Base-by-base conservation (phyloP, 2,797 vertebrate species). In the Poeciliopsis presidionis region DNA sequence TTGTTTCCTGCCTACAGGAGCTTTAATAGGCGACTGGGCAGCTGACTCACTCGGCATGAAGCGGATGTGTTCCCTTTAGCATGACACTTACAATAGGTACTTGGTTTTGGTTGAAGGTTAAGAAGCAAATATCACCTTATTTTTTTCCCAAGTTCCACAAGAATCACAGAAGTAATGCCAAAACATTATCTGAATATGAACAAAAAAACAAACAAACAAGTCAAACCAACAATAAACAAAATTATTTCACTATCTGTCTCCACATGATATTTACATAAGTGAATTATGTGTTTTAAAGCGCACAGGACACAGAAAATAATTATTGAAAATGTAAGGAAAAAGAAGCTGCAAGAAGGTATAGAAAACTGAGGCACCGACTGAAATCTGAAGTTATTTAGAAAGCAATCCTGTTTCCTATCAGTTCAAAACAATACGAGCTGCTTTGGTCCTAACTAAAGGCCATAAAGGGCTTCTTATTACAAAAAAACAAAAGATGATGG, bases 1-100 rank as follows among this genome's bases (percentile, higher is more conserved):
- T 88, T 47, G 90, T 86, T 91, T 93, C 92, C 92, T 92, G 90
- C 79, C 83, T 83, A 78, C 82, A 71, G 87, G 70, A 80, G 89
- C 88, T 88, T 87, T 90, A 90, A 90, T 89, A 84, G 81, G 74
- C 85, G 16, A 30, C 73, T 3, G 80, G 77, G 84, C 78, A 77
- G 81, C 87, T 91, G 87, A 92, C 82, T 92, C 90, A 91, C 90
- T 80, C 78, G 80, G 79, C 84, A 74, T 73, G 75, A 81, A 78
- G 77, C 74, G 82, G 86, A 91, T 87, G 86, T 85, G 87, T 90
- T 86, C 88, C 76, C 69, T 84, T 81, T 77, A 72, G 81, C 78
- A 75, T 83, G 78, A 88, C 84, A 87, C 81, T 74, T 82, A 87
- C 91, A 91, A 86, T 89, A 69, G 79, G 47, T 65, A 78, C 77